Conservation (phyloP, 2,113 vertebrate genomes). For the Tretioscincus oriximinensis region DNA sequence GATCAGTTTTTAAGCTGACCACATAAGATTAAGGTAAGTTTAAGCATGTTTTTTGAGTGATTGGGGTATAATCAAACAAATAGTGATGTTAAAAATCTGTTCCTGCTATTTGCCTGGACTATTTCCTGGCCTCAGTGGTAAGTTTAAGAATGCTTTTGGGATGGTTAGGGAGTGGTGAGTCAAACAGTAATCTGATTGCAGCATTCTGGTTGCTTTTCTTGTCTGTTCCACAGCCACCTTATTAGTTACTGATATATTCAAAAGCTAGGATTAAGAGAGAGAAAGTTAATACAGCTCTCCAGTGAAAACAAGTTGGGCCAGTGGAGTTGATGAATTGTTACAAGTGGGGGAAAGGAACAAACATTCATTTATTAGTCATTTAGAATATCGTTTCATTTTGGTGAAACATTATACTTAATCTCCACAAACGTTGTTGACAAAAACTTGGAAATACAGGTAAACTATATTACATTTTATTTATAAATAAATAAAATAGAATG, state of each 20-base stretch:
- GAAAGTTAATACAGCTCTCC: conserved; percentile 16
- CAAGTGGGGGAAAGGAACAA: conserved; percentile 46
- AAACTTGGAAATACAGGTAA: conserved; percentile 21
- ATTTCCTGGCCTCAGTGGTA: not conserved
- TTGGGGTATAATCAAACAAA: too few relatives aligned
- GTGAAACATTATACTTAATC: conserved; percentile 67
- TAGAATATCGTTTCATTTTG: conserved; percentile 65
- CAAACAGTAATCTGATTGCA: too few relatives aligned
- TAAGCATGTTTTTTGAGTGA: not conserved
- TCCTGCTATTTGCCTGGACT: not conserved
- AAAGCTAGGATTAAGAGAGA: not conserved
- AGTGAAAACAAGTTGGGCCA: not conserved
- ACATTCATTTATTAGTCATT: conserved; percentile 49
- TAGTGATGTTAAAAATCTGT: not conserved
- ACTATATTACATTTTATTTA: too few relatives aligned
- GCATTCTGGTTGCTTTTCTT: too few relatives aligned
- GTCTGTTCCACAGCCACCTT: too few relatives aligned
- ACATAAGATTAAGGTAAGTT: too few relatives aligned
- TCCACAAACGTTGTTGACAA: not conserved
- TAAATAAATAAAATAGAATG: too few relatives aligned
- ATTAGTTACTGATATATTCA: not conserved
- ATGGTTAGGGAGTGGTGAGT: too few relatives aligned
- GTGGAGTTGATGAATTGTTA: conserved; percentile 27
- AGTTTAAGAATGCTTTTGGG: not conserved
- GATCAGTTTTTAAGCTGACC: too few relatives aligned